Evolutionary conservation across 2,888 invertebrate species (phyloP).

Genomic region (Helobdella robusta): DNA sequence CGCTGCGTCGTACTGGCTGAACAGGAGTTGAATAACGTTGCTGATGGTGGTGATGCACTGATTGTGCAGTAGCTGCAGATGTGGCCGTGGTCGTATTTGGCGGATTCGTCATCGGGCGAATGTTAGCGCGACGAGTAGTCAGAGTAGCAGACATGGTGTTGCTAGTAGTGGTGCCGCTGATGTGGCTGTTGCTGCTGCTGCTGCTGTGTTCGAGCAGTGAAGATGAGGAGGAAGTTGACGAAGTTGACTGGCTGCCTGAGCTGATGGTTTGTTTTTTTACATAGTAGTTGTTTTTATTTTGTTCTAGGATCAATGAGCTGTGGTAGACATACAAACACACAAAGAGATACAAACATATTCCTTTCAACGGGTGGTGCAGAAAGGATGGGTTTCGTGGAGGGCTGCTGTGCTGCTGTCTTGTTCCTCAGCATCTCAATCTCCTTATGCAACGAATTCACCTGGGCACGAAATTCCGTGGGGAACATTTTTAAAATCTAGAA

Average conservation of each 20-base stretch:
- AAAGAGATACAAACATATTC: slow-evolving; percentile 20
- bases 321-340: too few species aligned
- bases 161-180: too few species aligned
- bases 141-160: too few species aligned
- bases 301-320: too few species aligned
- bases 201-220: too few species aligned
- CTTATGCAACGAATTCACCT: slow-evolving; percentile 15
- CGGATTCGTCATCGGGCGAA: slow-evolving; percentile 79
- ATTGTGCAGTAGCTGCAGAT: too few species aligned
- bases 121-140: slow-evolving; percentile 66
- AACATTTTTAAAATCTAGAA: not conserved
- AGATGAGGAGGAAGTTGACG: too few species aligned
- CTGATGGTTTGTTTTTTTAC: too few species aligned
- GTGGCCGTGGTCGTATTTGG: slow-evolving; percentile 8
- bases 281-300: too few species aligned
- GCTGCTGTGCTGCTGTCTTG: slow-evolving; percentile 8
- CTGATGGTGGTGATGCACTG: too few species aligned
- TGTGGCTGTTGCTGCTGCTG: too few species aligned
- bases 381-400: not conserved
- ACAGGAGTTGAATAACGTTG: slow-evolving; percentile 37
- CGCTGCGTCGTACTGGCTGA: slow-evolving; percentile 38
- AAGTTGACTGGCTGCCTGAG: too few species aligned
- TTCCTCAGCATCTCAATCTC: slow-evolving; percentile 23
- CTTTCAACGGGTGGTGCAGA: slow-evolving; percentile 20
- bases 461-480: not conserved